These are phyloP conservation scores for Gallirallus australis DNA, from an alignment of 2,797 vertebrate species.

Conservation along the genomic window DNA sequence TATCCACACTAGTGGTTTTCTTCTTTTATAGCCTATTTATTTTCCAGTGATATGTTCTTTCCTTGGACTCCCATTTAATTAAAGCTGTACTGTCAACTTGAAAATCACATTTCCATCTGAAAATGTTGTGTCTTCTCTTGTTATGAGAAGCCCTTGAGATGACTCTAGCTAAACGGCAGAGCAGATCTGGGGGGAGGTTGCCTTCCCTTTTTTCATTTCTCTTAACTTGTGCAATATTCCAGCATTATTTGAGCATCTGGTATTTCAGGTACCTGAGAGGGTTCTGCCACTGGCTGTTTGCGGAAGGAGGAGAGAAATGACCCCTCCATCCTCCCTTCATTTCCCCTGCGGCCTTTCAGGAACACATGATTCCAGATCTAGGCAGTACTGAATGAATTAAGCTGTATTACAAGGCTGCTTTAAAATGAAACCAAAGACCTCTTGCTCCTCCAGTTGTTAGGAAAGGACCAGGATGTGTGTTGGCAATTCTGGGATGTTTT, in stretches of 20 bases:
- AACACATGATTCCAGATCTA: background rate
- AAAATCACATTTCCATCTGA: conserved; percentile 58
- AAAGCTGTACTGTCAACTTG: conserved; percentile 36
- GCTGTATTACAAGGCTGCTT: background rate
- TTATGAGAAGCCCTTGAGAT: conserved; percentile 11
- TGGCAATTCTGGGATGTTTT: background rate
- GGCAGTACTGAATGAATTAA: background rate
- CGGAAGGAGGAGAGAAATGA: background rate
- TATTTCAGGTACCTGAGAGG: background rate
- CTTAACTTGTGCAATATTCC: background rate
- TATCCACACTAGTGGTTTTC: conserved; percentile 23
- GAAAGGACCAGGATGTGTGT: background rate
- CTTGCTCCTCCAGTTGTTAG: background rate
- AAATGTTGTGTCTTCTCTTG: conserved; percentile 42
- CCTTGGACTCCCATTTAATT: conserved; percentile 65
- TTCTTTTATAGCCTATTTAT: conserved; percentile 59
- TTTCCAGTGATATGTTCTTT: conserved; percentile 25
- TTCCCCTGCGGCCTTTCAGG: background rate
- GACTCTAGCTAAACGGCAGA: background rate
- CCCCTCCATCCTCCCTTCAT: background rate
- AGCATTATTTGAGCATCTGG: background rate
- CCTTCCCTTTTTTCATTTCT: background rate
- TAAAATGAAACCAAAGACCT: conserved; percentile 16
- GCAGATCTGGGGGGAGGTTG: background rate
- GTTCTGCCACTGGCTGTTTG: conserved; percentile 18